Evolutionary conservation across 2,113 vertebrate genomes (phyloP).

Genomic region (Psilopogon haemacephalus): DNA sequence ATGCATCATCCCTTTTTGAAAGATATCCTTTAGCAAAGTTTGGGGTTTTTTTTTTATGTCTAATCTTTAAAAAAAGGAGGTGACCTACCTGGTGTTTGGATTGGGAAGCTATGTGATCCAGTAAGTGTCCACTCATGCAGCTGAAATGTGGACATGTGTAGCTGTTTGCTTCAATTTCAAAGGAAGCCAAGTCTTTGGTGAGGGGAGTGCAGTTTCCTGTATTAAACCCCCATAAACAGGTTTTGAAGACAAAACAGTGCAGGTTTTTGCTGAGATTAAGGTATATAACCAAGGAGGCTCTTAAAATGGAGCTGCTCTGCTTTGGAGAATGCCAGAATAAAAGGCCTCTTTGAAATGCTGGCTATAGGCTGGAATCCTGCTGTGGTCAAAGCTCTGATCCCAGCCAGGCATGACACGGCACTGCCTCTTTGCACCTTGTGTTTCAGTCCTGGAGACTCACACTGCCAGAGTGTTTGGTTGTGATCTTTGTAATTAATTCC

Average conservation of each 20-base stretch:
- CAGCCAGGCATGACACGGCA: neutral
- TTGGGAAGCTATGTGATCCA: neutral
- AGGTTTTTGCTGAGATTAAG: neutral
- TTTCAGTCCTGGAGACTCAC: neutral
- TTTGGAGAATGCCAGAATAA: neutral
- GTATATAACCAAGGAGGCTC: neutral
- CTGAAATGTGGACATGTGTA: neutral
- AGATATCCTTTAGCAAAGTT: neutral
- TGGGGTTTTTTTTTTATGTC: neutral
- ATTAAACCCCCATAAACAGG: neutral
- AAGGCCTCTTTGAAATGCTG: conserved; percentile 33
- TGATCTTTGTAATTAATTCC: conserved; percentile 31
- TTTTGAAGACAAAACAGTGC: neutral
- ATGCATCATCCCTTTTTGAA: neutral
- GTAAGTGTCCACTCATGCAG: neutral
- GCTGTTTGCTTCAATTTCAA: neutral
- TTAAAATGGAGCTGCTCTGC: neutral
- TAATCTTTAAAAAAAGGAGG: neutral
- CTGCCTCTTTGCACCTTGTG: neutral
- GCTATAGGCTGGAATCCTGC: conserved; percentile 12
- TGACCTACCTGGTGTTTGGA: neutral
- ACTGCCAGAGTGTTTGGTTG: conserved; percentile 2
- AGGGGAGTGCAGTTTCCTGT: neutral
- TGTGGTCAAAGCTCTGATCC: neutral
- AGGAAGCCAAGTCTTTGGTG: neutral